Evolutionary conservation across 2,113 vertebrate species (phyloP).

Genomic region (Corythornis vintsioides): DNA sequence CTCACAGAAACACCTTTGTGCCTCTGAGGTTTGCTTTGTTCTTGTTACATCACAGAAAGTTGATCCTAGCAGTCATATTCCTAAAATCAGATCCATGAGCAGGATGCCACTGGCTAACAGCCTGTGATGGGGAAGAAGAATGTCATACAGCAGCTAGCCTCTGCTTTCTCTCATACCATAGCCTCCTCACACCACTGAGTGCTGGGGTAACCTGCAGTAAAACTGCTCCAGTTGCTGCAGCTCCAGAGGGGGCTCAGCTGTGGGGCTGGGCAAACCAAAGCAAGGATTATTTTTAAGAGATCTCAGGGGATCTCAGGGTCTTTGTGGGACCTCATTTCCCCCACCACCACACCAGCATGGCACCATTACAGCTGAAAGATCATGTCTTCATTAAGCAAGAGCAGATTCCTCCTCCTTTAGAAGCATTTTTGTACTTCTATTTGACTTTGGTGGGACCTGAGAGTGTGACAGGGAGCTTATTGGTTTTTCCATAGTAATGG

Average conservation of each 20-base stretch:
- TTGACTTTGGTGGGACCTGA: neutral
- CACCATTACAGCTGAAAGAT: neutral
- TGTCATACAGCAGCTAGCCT: too few relatives aligned
- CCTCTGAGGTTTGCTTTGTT: neutral
- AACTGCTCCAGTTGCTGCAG: neutral
- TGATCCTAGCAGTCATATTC: neutral
- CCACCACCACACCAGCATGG: neutral
- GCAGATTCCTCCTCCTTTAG: neutral
- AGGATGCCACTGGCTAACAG: neutral
- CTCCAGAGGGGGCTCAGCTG: neutral
- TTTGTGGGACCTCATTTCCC: neutral
- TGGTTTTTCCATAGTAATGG: neutral
- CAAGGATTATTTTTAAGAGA: neutral
- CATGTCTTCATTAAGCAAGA: neutral
- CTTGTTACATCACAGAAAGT: neutral
- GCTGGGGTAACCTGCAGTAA: rapidly evolving
- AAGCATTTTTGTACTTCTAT: neutral
- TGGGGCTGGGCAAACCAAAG: neutral
- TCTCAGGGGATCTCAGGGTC: neutral
- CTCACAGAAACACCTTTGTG: neutral
- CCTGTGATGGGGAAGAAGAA: neutral
- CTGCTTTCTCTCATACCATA: neutral
- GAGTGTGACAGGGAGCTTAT: neutral
- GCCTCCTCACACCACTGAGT: neutral
- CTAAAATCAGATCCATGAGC: neutral